Base-by-base conservation (phyloP, 2,888 invertebrate species). In the Pristionchus entomophagus region DNA sequence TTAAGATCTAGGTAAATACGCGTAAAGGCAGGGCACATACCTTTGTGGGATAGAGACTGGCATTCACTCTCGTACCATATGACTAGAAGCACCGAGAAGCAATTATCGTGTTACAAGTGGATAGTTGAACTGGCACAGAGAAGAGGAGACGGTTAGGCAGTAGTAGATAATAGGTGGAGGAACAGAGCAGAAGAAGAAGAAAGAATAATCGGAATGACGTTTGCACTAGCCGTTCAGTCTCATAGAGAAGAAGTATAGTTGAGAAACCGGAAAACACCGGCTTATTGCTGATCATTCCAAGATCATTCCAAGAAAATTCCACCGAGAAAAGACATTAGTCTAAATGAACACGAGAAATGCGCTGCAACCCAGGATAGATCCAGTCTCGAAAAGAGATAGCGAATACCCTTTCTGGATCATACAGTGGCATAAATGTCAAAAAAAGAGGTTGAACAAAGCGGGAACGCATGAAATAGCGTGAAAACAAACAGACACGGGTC, bases 61-160 rank as follows among this genome's bases (percentile, higher is more conserved):
- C 41, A 73, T 22, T 10, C 69, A 38, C 73, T 73, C 73, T n/a
- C 73, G n/a, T n/a, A 19, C 62, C 65, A 73, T 73, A 41, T 73
- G 73, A 65, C 65, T 65, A 32, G 17, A 17, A n/a, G 65, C 29
- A 26, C 8, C 38, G 22, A 38, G 65, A 38, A 69, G 73, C 41
- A 73, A 73, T 73, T 73, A 73, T 73, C 73, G 73, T 73, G 73
- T 73, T 73, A 73, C 73, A 73, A 73, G 73, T 69, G 38, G 65
- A 29, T 14, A 6, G 14, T 45, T 45, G 45, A 45, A 45, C 45
- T 45, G 19, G n/a, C 22, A 73, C 1, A 19, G 45, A 14, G 35
- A 19, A 35, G 22, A 69, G 73, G 73, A 73, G 73, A 73, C 73
- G 73, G 73, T 73, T 73, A 73, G 41, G 38, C 41, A 45, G 26